Conservation (phyloP, 64 coral and sea anemone species). For the Trachythela sp. region DNA sequence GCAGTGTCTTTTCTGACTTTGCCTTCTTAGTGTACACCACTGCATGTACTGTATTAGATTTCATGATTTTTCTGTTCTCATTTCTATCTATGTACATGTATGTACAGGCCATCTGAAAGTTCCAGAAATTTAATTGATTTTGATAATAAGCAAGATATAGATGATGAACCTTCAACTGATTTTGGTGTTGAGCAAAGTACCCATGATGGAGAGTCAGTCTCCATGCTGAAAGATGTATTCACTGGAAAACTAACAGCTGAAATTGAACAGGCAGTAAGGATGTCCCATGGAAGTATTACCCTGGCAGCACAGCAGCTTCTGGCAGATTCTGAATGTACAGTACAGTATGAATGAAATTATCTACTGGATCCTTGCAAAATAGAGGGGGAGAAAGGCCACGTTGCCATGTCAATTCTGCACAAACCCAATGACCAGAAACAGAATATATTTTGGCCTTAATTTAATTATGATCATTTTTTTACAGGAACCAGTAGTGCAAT, state of each 20-base stretch:
- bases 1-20: too few species aligned
- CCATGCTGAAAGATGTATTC: constrained; percentile 33
- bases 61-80: too few species aligned
- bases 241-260: constrained; percentile 17
- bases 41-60: too few species aligned
- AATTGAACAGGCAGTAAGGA: constrained; percentile 39
- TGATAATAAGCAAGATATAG: background rate
- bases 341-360: background rate
- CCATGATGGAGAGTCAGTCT: constrained; percentile 33
- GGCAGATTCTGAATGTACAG: background rate
- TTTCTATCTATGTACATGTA: too few species aligned
- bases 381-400: background rate
- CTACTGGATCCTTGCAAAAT: background rate
- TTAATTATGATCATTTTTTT: background rate
- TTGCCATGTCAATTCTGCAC: background rate
- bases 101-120: too few species aligned
- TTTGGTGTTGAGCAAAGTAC: background rate
- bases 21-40: too few species aligned
- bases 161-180: background rate
- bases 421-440: background rate
- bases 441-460: background rate
- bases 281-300: constrained; percentile 21
- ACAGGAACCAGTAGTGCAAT: background rate
- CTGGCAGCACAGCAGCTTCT: constrained; percentile 34
- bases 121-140: background rate